Conservation (phyloP, 2,888 invertebrate species). For the Sericinus montela region DNA sequence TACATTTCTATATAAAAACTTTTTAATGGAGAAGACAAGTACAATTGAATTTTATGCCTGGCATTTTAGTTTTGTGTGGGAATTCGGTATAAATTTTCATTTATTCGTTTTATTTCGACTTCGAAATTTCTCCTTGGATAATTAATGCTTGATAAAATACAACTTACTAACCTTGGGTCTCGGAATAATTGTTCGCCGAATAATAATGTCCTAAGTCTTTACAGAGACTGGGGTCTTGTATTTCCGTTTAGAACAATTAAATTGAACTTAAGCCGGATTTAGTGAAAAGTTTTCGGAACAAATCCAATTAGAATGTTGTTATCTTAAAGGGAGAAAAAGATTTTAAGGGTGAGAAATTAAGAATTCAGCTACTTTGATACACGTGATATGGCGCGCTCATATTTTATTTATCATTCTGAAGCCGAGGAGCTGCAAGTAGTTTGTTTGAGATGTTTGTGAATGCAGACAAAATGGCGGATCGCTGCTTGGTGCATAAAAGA, state of each 20-base stretch:
- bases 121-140: neutral
- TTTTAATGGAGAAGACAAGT: too few relatives aligned
- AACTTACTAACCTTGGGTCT: neutral
- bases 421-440: neutral
- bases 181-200: neutral
- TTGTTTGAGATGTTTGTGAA: constrained; percentile 1
- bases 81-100: neutral
- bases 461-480: neutral
- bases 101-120: neutral
- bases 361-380: neutral
- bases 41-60: too few relatives aligned
- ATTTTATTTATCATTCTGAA: neutral
- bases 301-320: neutral
- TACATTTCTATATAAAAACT: too few relatives aligned
- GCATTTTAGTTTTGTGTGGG: too few relatives aligned
- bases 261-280: neutral
- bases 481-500: neutral
- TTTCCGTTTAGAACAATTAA: neutral
- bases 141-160: neutral
- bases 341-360: neutral
- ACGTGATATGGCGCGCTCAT: neutral
- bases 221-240: neutral
- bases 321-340: neutral
- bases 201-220: neutral
- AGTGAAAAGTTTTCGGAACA: neutral